Base-by-base conservation (phyloP, 1,140 invertebrate genomes). In the Melitaea cinxia region DNA sequence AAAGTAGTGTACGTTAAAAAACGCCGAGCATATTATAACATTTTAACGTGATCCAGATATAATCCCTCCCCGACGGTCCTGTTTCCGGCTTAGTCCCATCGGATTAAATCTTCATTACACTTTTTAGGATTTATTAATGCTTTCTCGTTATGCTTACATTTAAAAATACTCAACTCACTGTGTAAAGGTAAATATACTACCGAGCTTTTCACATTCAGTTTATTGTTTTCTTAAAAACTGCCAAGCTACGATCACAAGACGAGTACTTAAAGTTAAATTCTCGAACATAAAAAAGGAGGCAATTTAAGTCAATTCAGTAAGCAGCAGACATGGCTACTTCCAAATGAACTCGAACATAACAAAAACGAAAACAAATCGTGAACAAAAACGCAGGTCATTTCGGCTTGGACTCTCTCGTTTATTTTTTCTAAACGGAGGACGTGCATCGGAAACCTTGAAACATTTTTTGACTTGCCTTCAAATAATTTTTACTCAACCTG, bases 221-320 rank as follows among this genome's bases (percentile, higher is more conserved):
- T 58, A 15, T 63, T 53, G 50, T 70, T 56, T 60, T 49, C 39
- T 35, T 59, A 53, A 53, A 47, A 45, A 55, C 49, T 64, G 63
- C 61, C 59, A 80, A 83, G 76, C 78, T 79, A 75, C 63, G 62
- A 72, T 53, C 65, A 76, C 77, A 78, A 82, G 82, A 78, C 66
- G 64, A 81, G 73, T 70, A 80, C 62, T n/a, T n/a, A 72, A 80
- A 79, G 71, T 61, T 78, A 81, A 80, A 70, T 71, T 78, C 73
- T 78, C 68, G 49, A 76, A 78, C 60, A 82, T 75, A 89, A 89
- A 88, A 85, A 72, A 69, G 70, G 85, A 82, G 76, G 79, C 80
- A 88, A 88, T 89, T 87, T 86, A 85, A 90, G 82, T 87, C 87
- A 89, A 91, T 89, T 88, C 86, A 87, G 86, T 91, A 83, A 89